Percentiles rank a stretch among this genome's conserved stretches.
Conservation (phyloP, 1,140 invertebrate species). For the Ylistrum balloti region DNA sequence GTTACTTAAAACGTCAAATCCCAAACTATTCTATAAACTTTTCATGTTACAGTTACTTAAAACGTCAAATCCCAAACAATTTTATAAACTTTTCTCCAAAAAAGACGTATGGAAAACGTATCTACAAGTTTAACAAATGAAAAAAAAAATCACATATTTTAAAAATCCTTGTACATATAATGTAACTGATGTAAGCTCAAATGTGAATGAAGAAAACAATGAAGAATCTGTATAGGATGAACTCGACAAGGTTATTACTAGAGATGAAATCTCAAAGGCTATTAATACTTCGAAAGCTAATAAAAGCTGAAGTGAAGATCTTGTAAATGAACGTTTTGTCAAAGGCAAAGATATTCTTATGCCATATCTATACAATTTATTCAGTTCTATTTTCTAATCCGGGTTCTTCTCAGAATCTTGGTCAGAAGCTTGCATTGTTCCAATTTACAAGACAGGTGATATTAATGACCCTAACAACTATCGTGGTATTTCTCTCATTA, state of each 20-base stretch:
- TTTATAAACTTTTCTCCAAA: background rate
- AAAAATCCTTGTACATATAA: background rate
- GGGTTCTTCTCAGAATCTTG: conserved; percentile 50
- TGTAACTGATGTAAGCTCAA: background rate
- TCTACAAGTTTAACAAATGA: background rate
- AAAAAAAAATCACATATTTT: conserved; percentile 33
- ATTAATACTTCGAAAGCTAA: too few species aligned
- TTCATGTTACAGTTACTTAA: too few species aligned
- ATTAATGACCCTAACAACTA: too few species aligned
- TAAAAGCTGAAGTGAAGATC: too few species aligned
- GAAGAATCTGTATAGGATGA: background rate
- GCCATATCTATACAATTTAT: too few species aligned
- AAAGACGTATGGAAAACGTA: background rate
- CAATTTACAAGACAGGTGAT: too few species aligned
- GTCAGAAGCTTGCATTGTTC: conserved; percentile 41
- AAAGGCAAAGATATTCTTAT: background rate
- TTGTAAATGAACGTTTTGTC: background rate
- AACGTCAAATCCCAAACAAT: too few species aligned
- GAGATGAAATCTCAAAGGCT: too few species aligned
- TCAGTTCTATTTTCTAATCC: conserved; percentile 48
- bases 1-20: too few species aligned
- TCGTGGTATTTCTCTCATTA: conserved; percentile 55
- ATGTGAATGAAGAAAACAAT: background rate
- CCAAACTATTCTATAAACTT: too few species aligned
- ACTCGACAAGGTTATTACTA: too few species aligned